Evolutionary conservation across 1,140 invertebrate species (phyloP).

Genomic region (Drosophila nannoptera): DNA sequence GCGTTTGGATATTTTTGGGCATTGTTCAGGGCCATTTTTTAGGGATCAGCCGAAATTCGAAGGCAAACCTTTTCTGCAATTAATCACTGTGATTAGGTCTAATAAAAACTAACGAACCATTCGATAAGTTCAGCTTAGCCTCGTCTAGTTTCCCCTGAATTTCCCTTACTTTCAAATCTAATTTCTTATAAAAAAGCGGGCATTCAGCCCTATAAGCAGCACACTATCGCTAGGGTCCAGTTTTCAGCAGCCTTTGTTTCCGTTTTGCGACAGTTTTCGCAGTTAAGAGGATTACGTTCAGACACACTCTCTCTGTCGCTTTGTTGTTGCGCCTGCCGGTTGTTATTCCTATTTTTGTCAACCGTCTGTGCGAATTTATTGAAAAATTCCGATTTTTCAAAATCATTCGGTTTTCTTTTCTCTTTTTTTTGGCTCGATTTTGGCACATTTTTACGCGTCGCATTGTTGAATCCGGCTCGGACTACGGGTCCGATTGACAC

Average conservation of each 20-base stretch:
- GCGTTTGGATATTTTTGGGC: no score
- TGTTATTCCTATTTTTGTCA: slow-evolving; percentile 18
- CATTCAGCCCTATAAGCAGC: slow-evolving; percentile 15
- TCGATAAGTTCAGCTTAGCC: slow-evolving; percentile 27
- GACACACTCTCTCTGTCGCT: slow-evolving; percentile 33
- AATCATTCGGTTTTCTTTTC: slow-evolving; percentile 21
- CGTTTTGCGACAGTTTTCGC: slow-evolving; percentile 71
- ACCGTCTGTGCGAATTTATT: slow-evolving; percentile 69
- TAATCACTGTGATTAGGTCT: slow-evolving; percentile 13
- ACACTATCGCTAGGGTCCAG: slow-evolving; percentile 14
- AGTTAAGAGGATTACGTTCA: slow-evolving; percentile 79
- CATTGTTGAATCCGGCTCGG: slow-evolving; percentile 15
- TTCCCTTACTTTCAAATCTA: slow-evolving; percentile 51
- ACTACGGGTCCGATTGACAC: slow-evolving; percentile 44
- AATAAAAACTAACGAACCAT: slow-evolving; percentile 29
- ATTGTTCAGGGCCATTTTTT: no score
- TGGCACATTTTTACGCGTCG: slow-evolving; percentile 55
- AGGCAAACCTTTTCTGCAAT: slow-evolving; percentile 5
- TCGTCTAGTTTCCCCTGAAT: slow-evolving; percentile 19
- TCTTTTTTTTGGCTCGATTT: slow-evolving; percentile 40
- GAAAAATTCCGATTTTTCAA: slow-evolving; percentile 59
- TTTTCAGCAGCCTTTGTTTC: slow-evolving; percentile 45
- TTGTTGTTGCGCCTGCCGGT: slow-evolving; percentile 8
- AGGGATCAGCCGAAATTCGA: no score
- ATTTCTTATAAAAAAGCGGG: slow-evolving; percentile 57